These are phyloP conservation scores for Bombus fervidus DNA, from an alignment of 1,140 invertebrate genomes.

Conservation along the genomic window DNA sequence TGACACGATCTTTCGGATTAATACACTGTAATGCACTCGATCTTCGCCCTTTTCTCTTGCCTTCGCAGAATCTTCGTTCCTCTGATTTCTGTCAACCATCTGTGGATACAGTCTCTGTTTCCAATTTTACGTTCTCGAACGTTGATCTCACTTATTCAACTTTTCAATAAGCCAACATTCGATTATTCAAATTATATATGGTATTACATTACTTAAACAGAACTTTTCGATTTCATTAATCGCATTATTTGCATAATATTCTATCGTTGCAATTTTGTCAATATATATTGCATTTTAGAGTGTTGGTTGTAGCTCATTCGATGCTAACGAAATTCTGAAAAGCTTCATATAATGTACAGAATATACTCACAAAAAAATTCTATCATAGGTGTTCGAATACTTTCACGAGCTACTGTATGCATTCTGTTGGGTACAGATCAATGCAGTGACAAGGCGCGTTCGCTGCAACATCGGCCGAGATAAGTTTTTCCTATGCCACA, in stretches of 20 bases:
- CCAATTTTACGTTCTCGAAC: not conserved
- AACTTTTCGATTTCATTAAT: no score
- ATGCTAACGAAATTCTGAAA: no score
- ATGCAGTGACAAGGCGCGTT: constrained; percentile 1
- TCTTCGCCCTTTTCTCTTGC: not conserved
- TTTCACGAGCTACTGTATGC: not conserved
- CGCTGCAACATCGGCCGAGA: not conserved
- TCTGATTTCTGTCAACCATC: not conserved
- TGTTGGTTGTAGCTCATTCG: no score
- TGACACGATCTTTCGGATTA: constrained; percentile 10
- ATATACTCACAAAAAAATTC: no score
- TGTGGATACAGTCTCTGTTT: not conserved
- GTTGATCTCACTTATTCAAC: not conserved
- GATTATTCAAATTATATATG: no score
- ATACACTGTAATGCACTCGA: constrained; percentile 4
- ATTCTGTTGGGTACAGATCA: not conserved
- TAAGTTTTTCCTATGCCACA: not conserved
- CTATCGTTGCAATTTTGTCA: no score
- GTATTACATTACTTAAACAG: no score
- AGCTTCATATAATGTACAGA: no score
- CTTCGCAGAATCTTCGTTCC: not conserved
- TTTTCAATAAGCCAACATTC: no score
- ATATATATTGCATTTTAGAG: no score
- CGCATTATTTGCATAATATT: no score
- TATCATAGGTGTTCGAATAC: no score